Conservation (phyloP, 2,888 invertebrate species). For the Athrips mouffetella region DNA sequence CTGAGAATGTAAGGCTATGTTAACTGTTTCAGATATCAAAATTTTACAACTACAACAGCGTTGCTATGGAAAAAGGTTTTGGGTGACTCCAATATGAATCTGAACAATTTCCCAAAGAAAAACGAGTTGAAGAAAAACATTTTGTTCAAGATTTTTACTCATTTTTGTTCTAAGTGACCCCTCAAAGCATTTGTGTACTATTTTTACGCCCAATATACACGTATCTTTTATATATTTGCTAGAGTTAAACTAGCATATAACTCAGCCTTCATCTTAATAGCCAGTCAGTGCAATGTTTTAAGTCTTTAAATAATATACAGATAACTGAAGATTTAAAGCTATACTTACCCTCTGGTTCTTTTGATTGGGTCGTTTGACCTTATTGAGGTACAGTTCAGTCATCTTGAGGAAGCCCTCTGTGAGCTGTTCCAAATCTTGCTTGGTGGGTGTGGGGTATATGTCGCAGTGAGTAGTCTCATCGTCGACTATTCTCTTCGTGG, state of each 20-base stretch:
- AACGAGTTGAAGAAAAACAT: neutral
- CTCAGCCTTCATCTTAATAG: too few relatives aligned
- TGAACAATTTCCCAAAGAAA: too few relatives aligned
- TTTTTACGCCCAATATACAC: too few relatives aligned
- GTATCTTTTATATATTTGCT: too few relatives aligned
- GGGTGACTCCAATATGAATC: neutral
- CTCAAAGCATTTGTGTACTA: too few relatives aligned
- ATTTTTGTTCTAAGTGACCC: too few relatives aligned
- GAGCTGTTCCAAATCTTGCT: constrained; percentile 81
- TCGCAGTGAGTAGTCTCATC: constrained; percentile 86
- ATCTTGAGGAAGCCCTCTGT: constrained; percentile 87
- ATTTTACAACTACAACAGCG: too few relatives aligned
- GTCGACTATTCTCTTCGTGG: constrained; percentile 87
- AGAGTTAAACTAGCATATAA: too few relatives aligned
- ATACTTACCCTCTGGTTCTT: constrained; percentile 87
- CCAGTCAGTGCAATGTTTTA: neutral
- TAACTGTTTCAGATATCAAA: too few relatives aligned
- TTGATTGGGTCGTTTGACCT: constrained; percentile 86
- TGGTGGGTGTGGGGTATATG: constrained; percentile 84
- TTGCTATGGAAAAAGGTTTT: too few relatives aligned
- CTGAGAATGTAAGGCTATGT: too few relatives aligned
- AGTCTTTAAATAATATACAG: neutral
- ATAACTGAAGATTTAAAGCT: neutral
- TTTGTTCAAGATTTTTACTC: too few relatives aligned
- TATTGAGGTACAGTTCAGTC: constrained; percentile 92